Base-by-base conservation (phyloP, 1,140 invertebrate species). In the Acromyrmex echinatior region DNA sequence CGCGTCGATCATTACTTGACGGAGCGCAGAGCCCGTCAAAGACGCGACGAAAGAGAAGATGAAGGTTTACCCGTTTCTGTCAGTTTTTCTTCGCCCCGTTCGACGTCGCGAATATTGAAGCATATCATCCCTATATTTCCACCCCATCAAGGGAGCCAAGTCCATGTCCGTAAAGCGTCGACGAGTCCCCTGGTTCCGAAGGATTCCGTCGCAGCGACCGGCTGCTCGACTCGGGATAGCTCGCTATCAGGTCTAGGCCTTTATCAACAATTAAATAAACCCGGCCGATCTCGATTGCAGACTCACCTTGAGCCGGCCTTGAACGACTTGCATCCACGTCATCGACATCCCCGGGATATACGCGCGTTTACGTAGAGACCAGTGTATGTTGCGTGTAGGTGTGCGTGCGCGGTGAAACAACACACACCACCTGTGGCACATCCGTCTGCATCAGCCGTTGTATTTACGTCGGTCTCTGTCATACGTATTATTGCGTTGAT, bases 1-100 rank as follows among this genome's bases (percentile, higher is more conserved):
- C 56, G 70, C 58, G 70, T 84, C 80, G 80, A 84, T 84, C 80
- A 76, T 84, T 84, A 84, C 80, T 70, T 76, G 80, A 58, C 39
- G 56, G 49, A 74, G 80, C 56, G 80, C 58, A 31, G 66, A 70
- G 58, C 39, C 70, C 80, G 70, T 74, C 39, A 12, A 76, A 49
- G 53, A 66, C 68, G 56, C 39, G 58, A 45, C n/a, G 56, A 18
- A 21, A 62, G 21, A 39, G 25, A 84, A 49, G 58, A 84, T 84
- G 80, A 74, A 3, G 70, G 39, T 21, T 56, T 18, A n/a, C n/a
- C 9, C 31, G 28, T 74, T 18, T 25, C 58, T 12, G 12, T 4
- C 58, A 58, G 39, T 49, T 51, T 76, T 45, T 31, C 16, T 14
- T n/a, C 21, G 21, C 14, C 14, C 51, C 4, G 31, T 1, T 25